Base-by-base conservation (phyloP, 2,797 vertebrate species). In the Bovichtus variegatus region DNA sequence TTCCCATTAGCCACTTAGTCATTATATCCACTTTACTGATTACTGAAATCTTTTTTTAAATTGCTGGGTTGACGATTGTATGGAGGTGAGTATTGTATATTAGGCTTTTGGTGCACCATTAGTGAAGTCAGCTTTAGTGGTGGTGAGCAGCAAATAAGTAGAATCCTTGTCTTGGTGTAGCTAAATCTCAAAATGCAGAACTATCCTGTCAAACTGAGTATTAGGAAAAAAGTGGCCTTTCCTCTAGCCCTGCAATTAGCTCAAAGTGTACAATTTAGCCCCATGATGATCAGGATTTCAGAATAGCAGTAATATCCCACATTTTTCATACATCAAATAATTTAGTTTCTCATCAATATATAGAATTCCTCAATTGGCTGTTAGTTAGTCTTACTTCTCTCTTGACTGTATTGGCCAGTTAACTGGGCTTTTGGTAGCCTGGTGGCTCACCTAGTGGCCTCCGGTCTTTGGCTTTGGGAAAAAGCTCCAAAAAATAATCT, bases 311-410 rank as follows among this genome's bases (percentile, higher is more conserved):
- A 21, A 43, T 43, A 41, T 29, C 6, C 40, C 34, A 41, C 18
- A 31, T 27, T 5, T 25, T 27, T 41, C 0, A 59, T 21, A 38
- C 7, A 16, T 41, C 15, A 60, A 43, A 43, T n/a, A 1, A 27
- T 60, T 18, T 6, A 6, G 2, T 43, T 60, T 18, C 9, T 43
- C 9, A 25, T 27, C 61, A n/a, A n/a, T 36, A 36, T 6, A 34
- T 21, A 23, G 1, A 49, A 36, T 23, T n/a, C n/a, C n/a, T n/a
- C n/a, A n/a, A n/a, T n/a, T n/a, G n/a, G n/a, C n/a, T n/a, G n/a
- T n/a, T n/a, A n/a, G n/a, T n/a, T n/a, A n/a, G n/a, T 34, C 55
- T 40, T 59, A 16, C n/a, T 40, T 59, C 55, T 21, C n/a, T 59
- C 36, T 40, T 23, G 55, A 40, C 12, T 59, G 18, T 58, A 27